Conservation (phyloP, 1,140 invertebrate species). For the Venustaconcha ellipsiformis region DNA sequence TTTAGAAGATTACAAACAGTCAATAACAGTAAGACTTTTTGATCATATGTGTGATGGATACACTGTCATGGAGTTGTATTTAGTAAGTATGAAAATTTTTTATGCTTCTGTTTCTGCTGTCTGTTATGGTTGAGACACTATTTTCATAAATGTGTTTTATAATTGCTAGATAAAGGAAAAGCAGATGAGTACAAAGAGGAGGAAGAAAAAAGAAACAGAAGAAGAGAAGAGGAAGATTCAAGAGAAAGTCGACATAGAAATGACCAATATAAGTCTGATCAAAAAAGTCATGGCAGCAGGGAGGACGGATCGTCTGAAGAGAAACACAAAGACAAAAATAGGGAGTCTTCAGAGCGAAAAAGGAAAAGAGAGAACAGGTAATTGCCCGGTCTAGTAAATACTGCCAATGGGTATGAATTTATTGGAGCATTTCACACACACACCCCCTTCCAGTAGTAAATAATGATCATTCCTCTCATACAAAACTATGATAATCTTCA, state of each 20-base stretch:
- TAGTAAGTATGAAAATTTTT: too few relatives aligned
- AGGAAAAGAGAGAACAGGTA: constrained; percentile 34
- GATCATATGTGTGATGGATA: too few relatives aligned
- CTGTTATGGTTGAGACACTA: too few relatives aligned
- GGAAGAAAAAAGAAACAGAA: constrained; percentile 39
- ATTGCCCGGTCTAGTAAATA: neutral
- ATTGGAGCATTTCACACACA: neutral
- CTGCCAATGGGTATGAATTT: neutral
- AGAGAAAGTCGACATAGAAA: constrained; percentile 11
- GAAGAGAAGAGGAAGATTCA: constrained; percentile 8
- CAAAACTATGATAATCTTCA: too few relatives aligned
- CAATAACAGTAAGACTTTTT: too few relatives aligned
- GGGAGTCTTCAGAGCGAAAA: constrained; percentile 18
- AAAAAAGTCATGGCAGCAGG: neutral
- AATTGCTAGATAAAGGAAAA: constrained; percentile 55
- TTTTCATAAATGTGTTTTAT: neutral
- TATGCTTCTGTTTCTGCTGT: too few relatives aligned
- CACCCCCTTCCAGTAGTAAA: too few relatives aligned
- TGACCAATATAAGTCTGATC: neutral
- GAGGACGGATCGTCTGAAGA: constrained; percentile 11
- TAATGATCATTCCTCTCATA: too few relatives aligned
- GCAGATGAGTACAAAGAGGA: constrained; percentile 61
- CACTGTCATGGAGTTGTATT: too few relatives aligned
- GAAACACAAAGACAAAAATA: constrained; percentile 17
- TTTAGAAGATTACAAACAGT: too few relatives aligned